phyloP scores from a whole-genome alignment of 2,113 vertebrate genomes.

The Crotalus horridus region DNA sequence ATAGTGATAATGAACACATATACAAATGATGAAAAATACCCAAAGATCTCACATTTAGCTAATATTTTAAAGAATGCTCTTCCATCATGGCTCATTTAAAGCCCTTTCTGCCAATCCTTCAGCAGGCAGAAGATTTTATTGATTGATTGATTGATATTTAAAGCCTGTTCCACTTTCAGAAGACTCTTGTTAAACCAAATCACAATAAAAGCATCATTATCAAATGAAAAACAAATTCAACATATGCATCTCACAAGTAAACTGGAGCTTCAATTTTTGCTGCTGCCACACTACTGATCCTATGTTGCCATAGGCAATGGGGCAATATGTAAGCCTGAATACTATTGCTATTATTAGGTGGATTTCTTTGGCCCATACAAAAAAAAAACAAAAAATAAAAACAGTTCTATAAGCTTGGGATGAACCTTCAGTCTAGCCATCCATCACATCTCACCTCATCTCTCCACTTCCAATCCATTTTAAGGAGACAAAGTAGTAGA shows the following conservation, averaged over 20 bases:
- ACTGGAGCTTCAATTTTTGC: background rate
- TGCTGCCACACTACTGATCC: background rate
- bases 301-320: background rate
- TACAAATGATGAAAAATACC: constrained; percentile 6
- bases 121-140: background rate
- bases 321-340: background rate
- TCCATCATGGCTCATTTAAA: background rate
- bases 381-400: background rate
- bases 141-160: background rate
- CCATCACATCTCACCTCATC: background rate
- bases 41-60: background rate
- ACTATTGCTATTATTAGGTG: background rate
- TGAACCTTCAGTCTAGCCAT: background rate
- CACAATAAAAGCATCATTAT: background rate
- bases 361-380: background rate
- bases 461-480: background rate
- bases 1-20: constrained; percentile 32
- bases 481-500: background rate
- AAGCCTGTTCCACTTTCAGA: background rate
- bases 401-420: background rate
- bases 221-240: background rate
- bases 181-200: background rate
- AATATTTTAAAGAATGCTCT: background rate
- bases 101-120: background rate
- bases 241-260: background rate